Evolutionary conservation across 1,140 invertebrate species (phyloP).

Genomic region (Drosophila insularis): DNA sequence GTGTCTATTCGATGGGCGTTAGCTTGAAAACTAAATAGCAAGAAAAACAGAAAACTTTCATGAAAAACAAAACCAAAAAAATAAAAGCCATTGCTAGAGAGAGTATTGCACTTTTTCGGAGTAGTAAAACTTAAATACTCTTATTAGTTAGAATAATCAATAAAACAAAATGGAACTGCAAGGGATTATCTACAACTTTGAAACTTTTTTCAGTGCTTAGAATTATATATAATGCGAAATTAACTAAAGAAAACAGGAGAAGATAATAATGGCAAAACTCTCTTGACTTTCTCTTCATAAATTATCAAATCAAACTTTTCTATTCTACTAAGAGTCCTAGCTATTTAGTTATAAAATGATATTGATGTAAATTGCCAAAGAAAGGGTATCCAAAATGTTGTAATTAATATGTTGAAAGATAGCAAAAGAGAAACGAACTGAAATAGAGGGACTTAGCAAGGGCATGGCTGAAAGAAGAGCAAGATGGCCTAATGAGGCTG

Average conservation of each 20-base stretch:
- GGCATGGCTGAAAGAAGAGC: background rate
- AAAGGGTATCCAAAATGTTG: background rate
- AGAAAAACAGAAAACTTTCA: conserved; percentile 40
- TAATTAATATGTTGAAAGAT: background rate
- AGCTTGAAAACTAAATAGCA: conserved; percentile 37
- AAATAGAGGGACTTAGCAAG: background rate
- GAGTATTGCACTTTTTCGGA: background rate
- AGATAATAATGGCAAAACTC: too few species aligned
- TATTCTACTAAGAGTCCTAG: too few species aligned
- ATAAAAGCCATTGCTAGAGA: background rate
- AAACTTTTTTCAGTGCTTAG: background rate
- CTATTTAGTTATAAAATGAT: too few species aligned
- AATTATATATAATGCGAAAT: background rate
- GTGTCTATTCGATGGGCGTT: conserved; percentile 28
- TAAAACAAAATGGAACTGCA: background rate
- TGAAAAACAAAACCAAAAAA: conserved; percentile 17
- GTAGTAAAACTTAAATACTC: background rate
- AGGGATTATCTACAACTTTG: background rate
- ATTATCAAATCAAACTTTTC: too few species aligned
- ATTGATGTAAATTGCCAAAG: background rate
- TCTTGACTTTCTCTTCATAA: too few species aligned
- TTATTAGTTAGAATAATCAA: background rate
- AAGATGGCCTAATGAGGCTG: conserved; percentile 33
- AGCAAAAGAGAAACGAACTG: conserved; percentile 9
- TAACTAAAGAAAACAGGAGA: too few species aligned